Evolutionary conservation across 2,113 vertebrate genomes (phyloP).

Genomic region (Bubo bubo): DNA sequence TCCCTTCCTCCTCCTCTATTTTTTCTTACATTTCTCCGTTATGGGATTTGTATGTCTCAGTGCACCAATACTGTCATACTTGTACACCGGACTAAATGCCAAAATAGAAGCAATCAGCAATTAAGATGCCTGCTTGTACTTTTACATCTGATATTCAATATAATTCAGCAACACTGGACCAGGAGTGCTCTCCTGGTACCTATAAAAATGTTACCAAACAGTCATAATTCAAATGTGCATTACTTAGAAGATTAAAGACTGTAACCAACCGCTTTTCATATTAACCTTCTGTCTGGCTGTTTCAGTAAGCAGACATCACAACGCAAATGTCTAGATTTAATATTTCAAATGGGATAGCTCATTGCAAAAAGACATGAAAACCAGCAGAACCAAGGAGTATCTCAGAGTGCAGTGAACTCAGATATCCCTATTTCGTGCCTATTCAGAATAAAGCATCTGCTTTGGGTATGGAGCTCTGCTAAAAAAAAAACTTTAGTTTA

Average conservation of each 20-base stretch:
- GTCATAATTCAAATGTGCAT: background rate
- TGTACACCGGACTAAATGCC: background rate
- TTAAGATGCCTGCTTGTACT: background rate
- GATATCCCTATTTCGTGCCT: background rate
- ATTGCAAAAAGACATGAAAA: background rate
- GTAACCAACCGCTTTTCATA: background rate
- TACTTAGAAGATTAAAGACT: background rate
- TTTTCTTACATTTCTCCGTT: background rate
- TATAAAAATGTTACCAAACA: background rate
- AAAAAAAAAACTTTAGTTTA: background rate
- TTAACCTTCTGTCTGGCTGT: background rate
- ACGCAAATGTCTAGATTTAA: background rate
- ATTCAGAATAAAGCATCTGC: background rate
- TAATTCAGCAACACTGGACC: background rate
- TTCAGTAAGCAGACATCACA: background rate
- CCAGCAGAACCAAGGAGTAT: background rate
- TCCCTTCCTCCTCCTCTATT: background rate
- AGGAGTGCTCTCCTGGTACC: background rate
- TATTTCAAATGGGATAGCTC: background rate
- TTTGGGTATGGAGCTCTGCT: background rate
- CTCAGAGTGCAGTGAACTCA: background rate
- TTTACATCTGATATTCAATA: background rate
- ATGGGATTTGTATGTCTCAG: background rate
- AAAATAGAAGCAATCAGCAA: background rate
- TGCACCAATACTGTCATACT: background rate